A percentile compares a stretch with the other conserved stretches of the same genome.
phyloP scores from a whole-genome alignment of 2,888 invertebrate genomes.

The Sialis lutaria region DNA sequence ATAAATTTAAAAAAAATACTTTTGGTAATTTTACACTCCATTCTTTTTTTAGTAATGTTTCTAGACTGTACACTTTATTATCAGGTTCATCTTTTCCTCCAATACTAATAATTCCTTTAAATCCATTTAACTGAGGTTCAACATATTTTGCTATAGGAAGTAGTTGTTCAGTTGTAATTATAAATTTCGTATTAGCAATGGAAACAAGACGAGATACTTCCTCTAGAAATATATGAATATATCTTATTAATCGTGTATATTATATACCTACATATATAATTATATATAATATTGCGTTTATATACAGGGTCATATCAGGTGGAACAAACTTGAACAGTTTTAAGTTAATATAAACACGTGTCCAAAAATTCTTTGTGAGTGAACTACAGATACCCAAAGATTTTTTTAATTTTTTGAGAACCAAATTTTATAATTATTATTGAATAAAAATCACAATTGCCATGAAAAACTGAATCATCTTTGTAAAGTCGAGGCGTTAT shows the following conservation, averaged over 20 bases:
- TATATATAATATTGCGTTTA: too few species aligned
- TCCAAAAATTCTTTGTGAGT: too few species aligned
- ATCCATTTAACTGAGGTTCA: slow-evolving; percentile 32
- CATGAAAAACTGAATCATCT: too few species aligned
- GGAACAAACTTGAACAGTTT: too few species aligned
- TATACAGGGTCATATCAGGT: too few species aligned
- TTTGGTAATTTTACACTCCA: slow-evolving; percentile 25
- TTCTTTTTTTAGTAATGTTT: slow-evolving; percentile 21
- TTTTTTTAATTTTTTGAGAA: too few species aligned
- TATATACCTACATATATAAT: too few species aligned
- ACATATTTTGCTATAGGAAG: slow-evolving; percentile 40
- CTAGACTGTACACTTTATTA: slow-evolving; percentile 24
- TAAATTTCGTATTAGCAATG: slow-evolving; percentile 42
- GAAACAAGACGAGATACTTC: slow-evolving; percentile 44
- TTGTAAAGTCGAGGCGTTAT: too few species aligned
- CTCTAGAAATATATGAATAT: slow-evolving; percentile 25
- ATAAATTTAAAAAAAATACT: slow-evolving; percentile 15
- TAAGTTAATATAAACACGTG: too few species aligned
- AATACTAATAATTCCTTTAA: slow-evolving; percentile 42
- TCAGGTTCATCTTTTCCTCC: slow-evolving; percentile 36
- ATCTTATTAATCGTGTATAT: background rate
- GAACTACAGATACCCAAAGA: too few species aligned
- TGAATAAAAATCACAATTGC: too few species aligned
- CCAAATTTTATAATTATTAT: too few species aligned
- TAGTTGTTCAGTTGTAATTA: slow-evolving; percentile 42